phyloP scores from a whole-genome alignment of 2,888 invertebrate species.

The Meganola albula region DNA sequence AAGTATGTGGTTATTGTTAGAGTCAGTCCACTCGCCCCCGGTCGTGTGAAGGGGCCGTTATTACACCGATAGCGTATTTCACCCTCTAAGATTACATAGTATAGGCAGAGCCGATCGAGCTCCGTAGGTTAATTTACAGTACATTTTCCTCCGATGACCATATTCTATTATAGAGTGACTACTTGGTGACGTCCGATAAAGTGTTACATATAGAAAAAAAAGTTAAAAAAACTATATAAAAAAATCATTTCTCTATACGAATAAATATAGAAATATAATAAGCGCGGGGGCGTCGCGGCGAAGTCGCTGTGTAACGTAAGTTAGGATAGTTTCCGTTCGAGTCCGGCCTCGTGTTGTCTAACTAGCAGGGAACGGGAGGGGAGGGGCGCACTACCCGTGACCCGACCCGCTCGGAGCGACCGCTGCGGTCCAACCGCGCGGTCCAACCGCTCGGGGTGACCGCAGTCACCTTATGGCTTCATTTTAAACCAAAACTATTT shows the following conservation, averaged over 20 bases:
- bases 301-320: constrained; percentile 37
- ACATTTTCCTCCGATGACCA: constrained; percentile 55
- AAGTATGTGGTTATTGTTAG: constrained; percentile 22
- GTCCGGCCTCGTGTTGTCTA: not conserved
- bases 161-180: constrained; percentile 48
- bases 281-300: constrained; percentile 51
- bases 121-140: constrained; percentile 52
- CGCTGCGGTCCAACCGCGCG: constrained; percentile 10
- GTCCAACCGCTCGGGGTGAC: not conserved
- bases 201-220: constrained; percentile 61
- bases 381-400: too few species aligned
- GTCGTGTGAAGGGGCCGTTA: constrained; percentile 15
- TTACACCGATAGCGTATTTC: constrained; percentile 38
- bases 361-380: constrained; percentile 20
- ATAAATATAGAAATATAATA: constrained; percentile 54
- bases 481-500: constrained; percentile 56
- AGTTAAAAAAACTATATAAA: constrained; percentile 59
- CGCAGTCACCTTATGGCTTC: constrained; percentile 47
- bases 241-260: constrained; percentile 61
- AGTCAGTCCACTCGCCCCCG: constrained; percentile 5
- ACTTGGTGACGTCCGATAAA: constrained; percentile 70
- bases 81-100: constrained; percentile 44
- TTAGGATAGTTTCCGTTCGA: constrained; percentile 42
- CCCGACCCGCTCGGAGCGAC: too few species aligned
- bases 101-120: constrained; percentile 24